Evolutionary conservation across 2,888 invertebrate species (phyloP), one percentile per base, ranked within the genome.

Genomic region (Periphyllus acericola): DNA sequence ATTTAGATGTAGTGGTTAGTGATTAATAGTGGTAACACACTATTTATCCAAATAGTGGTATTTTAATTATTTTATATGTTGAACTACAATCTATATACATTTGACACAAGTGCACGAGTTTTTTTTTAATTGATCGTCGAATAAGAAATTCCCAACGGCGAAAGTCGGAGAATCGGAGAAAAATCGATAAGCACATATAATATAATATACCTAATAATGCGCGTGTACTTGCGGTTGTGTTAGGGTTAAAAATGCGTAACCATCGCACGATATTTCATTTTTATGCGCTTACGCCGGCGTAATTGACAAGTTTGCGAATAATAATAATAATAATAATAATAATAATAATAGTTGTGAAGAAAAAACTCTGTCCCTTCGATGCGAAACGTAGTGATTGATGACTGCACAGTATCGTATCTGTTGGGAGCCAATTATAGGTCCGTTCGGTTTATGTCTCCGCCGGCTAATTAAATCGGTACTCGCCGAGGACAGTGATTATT

Each of bases 361-460:
- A 60, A 82, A 71, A 19, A 83, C 52, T 36, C 25, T 17, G 36
- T 74, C 83, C 83, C 83, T 83, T 74, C 83, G 32, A 66, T 36
- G 68, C 68, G 68, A 66, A 80, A 80, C 25, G 29, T 46, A 46
- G 46, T 83, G 83, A 83, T 83, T 60, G 55, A 83, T 74, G 74
- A 83, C 71, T 71, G 29, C 29, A 60, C 32, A 46, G 29, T 46
- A 78, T 52, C 19, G 29, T 75, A 32, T 75, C 75, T 40, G 75
- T 74, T 40, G 84, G 66, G 66, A 84, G 75, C 84, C 84, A 84
- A 84, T 84, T 84, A n/a, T n/a, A 72, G n/a, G 32, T 25, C 36
- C 79, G 34, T 79, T 79, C 55, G 79, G 79, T 79, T 79, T 17
- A 34, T 34, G 60, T 36, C 60, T 29, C 32, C 29, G 75, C 21